Conservation (phyloP, 2,888 invertebrate species). For the Anaspis maculata region DNA sequence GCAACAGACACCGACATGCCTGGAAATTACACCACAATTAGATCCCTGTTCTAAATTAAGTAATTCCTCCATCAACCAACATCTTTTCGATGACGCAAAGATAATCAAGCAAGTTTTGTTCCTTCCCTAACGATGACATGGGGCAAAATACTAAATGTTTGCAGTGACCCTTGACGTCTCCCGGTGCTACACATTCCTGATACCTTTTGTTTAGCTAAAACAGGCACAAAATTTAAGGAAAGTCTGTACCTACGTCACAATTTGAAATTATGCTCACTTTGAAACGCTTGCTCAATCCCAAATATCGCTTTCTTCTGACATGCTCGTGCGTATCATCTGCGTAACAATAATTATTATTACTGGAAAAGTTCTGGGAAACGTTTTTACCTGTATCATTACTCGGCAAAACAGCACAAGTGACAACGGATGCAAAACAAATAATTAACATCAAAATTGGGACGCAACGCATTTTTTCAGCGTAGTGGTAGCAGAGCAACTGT, state of each 20-base stretch:
- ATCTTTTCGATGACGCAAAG: constrained; percentile 60
- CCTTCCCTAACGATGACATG: constrained; percentile 41
- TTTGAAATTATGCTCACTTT: constrained; percentile 22
- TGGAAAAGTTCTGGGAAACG: too few species aligned
- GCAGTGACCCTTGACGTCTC: constrained; percentile 58
- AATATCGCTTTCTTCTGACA: constrained; percentile 24
- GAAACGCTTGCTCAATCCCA: constrained; percentile 30
- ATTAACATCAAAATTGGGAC: too few species aligned
- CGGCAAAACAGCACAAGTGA: too few species aligned
- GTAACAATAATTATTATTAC: too few species aligned
- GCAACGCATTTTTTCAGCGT: too few species aligned
- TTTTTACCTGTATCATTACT: too few species aligned
- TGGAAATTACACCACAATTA: constrained; percentile 20
- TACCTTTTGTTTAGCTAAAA: constrained; percentile 51
- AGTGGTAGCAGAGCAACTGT: too few species aligned
- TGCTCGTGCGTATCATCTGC: constrained; percentile 1
- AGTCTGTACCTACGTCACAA: too few species aligned
- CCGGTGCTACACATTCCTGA: constrained; percentile 50
- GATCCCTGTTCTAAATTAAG: constrained; percentile 2
- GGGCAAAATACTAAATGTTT: constrained; percentile 56
- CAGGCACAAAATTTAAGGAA: too few species aligned
- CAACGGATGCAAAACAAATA: too few species aligned
- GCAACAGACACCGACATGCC: constrained; percentile 68
- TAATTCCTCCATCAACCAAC: too few species aligned
- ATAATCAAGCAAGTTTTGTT: constrained; percentile 53